Base-by-base conservation (phyloP, 2,888 invertebrate species). In the Drosophila greeni region DNA sequence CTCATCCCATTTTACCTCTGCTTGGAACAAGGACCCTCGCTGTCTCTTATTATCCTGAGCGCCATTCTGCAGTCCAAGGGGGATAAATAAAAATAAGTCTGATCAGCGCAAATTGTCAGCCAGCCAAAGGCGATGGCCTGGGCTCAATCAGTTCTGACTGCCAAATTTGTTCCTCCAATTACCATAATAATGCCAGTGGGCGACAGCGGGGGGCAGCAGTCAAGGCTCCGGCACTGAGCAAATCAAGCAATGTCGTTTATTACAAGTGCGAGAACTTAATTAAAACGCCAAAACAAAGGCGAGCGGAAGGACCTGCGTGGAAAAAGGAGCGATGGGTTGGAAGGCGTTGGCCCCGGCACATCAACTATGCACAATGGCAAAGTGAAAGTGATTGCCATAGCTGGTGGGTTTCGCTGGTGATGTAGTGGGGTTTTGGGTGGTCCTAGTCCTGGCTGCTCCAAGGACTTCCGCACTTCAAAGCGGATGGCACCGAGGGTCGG, bases 211-310 rank as follows among this genome's bases (percentile, higher is more conserved):
- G 26, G 23, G 20, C 18, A 18, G 52, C 39, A 42, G 52, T 37
- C 61, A 64, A 37, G 48, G 53, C 48, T 14, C 33, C n/a, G 20
- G 39, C 39, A 36, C 36, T 33, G 70, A 59, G 59, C 66, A 84
- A 84, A 82, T 76, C 82, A 79, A 76, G 76, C 78, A 57, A 62
- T 73, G 76, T 82, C 82, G 84, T 80, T 84, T 82, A 82, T 82
- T 73, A 84, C 84, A 81, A 84, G 80, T 81, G 82, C 84, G 75
- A 84, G 83, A 81, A 84, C 80, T 81, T 81, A 81, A 81, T 81
- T 81, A 81, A 81, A 84, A 81, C 67, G 73, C 70, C 76, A 62
- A 78, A 82, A 84, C 74, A 80, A 82, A 79, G 64, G 53, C 48
- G 34, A 23, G 24, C 24, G 55, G 39, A 33, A n/a, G 5, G 49